Conservation (phyloP, 2,113 vertebrate genomes). For the Eulemur macaco region DNA sequence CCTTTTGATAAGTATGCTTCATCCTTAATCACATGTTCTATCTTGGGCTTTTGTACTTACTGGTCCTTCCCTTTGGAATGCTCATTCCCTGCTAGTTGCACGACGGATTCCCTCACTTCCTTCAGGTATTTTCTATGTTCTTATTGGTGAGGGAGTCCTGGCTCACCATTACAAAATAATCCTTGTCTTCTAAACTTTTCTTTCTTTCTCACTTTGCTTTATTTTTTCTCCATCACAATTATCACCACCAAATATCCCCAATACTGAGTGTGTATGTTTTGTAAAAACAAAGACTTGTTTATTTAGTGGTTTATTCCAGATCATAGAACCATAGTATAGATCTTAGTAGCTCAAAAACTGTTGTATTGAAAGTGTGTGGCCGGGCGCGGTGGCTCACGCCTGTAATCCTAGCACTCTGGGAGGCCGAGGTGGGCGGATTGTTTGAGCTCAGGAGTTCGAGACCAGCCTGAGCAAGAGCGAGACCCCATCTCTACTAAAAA, state of each 20-base stretch:
- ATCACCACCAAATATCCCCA: background rate
- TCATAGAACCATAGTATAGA: background rate
- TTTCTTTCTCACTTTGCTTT: background rate
- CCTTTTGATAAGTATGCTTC: accelerated
- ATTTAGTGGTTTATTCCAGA: background rate
- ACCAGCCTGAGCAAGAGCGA: too few relatives aligned
- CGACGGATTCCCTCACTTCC: background rate
- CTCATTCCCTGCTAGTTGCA: background rate
- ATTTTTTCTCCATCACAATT: background rate
- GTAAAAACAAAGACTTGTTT: background rate
- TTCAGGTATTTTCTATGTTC: background rate
- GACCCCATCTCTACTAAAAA: too few relatives aligned
- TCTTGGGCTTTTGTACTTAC: background rate
- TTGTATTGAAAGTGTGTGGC: background rate
- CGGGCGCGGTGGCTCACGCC: too few relatives aligned
- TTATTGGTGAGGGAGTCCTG: background rate
- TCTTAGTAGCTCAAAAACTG: background rate
- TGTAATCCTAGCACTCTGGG: too few relatives aligned
- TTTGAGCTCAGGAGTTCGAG: too few relatives aligned
- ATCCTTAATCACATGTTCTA: background rate
- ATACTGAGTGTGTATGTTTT: background rate
- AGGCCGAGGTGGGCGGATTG: too few relatives aligned
- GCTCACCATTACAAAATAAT: background rate
- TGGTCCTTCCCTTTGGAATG: background rate
- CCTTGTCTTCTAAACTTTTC: background rate